Base-by-base conservation (phyloP, 2,888 invertebrate genomes). In the Perizoma flavofasciatum region DNA sequence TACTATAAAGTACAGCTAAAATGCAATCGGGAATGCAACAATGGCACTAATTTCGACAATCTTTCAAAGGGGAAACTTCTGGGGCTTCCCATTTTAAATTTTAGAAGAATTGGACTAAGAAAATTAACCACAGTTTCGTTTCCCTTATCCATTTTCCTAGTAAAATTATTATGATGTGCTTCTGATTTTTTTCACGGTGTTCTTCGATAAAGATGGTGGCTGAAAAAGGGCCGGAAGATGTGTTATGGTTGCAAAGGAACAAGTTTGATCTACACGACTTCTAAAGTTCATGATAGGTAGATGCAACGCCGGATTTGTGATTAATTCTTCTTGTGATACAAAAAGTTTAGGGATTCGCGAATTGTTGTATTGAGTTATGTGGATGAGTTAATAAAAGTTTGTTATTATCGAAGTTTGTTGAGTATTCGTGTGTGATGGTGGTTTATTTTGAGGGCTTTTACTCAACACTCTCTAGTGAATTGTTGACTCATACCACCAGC, bases 221-320 rank as follows among this genome's bases (percentile, higher is more conserved):
- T 44, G 5, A 49, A 60, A 51, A 54, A 51, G 66, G 65, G 75
- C 81, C 77, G 83, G 83, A 83, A 79, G 70, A 82, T 86, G 78
- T 77, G 82, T 79, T 79, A 79, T 81, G 72, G 83, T 85, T 88
- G 85, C 86, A 85, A 85, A 83, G 78, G 82, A 82, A 83, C 81
- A 82, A 75, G 79, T 75, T 84, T 88, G 88, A 89, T 89, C 88
- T 89, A 88, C 79, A 75, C 72, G 77, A 84, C 78, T 87, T 86
- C 72, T 75, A 73, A 79, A 85, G 81, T 79, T 86, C 83, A 49
- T 58, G 64, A 59, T 58, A 63, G 73, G 79, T 78, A 80, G 45
- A 75, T 76, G 74, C 75, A 77, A 78, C 72, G 72, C 68, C 61
- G 61, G 59, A 74, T 78, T 75, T 74, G 70, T 77, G 75, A 80